Percentiles rank a stretch among this genome's conserved stretches.
Conservation (phyloP, 2,888 invertebrate genomes). For the Drosophila suboccidentalis region DNA sequence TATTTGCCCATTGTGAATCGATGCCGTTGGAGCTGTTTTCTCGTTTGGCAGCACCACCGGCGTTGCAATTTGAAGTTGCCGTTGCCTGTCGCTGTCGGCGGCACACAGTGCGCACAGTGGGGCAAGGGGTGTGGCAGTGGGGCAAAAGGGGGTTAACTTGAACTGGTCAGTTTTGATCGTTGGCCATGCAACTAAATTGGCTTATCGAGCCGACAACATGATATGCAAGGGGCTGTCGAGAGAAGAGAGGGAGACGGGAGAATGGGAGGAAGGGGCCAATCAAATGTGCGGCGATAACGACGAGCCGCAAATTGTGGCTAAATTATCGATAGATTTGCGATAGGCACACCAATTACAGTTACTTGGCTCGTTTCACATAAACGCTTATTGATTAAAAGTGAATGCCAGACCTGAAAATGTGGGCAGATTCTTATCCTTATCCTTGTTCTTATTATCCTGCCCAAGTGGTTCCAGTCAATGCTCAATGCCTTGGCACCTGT, state of each 20-base stretch:
- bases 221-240: conserved; percentile 17
- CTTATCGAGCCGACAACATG: conserved; percentile 64
- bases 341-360: conserved; percentile 61
- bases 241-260: conserved; percentile 3
- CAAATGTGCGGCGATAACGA: conserved; percentile 47
- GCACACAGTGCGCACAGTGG: conserved; percentile 7
- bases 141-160: neutral
- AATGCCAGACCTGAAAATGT: conserved; percentile 16
- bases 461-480: conserved; percentile 64
- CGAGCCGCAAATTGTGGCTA: conserved; percentile 67
- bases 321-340: conserved; percentile 76
- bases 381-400: conserved; percentile 55
- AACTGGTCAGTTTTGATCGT: conserved; percentile 54
- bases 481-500: conserved; percentile 77
- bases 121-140: neutral
- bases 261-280: conserved; percentile 7
- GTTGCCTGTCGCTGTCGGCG: conserved; percentile 47
- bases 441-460: conserved; percentile 18
- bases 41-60: conserved; percentile 68
- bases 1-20: conserved; percentile 23
- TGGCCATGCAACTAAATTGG: conserved; percentile 54
- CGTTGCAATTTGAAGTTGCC: conserved; percentile 62
- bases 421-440: conserved; percentile 28
- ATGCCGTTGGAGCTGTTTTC: conserved; percentile 47
- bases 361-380: conserved; percentile 42